Evolutionary conservation across 2,797 vertebrate genomes (phyloP), one percentile per base, ranked within the genome.

Genomic region (Cottoperca gobio): DNA sequence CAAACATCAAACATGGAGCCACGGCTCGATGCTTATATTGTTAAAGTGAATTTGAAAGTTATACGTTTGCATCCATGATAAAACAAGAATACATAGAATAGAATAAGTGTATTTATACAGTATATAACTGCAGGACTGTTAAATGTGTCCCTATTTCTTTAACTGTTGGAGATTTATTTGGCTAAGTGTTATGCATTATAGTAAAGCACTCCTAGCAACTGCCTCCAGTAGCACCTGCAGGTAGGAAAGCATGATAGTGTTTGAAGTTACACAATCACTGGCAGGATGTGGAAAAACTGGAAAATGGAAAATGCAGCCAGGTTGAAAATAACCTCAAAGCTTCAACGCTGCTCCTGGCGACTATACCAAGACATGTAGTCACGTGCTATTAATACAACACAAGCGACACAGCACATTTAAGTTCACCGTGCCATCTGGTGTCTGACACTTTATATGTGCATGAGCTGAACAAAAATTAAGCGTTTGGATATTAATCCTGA

Each of bases 1-100:
- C 42, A 64, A 75, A 71, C 72, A 80, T 87, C 79, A 87, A 86
- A 87, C 73, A 62, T 46, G 62, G 49, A 73, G 72, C 53, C 61
- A 59, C 40, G 46, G 65, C 67, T 66, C 43, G 0, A 8, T 71
- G 65, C 49, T 62, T 61, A 23, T 10, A 11, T 35, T 68, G 26
- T 28, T 19, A 21, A 13, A 53, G 14, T 52, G 40, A 63, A 33
- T 35, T 54, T 63, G 23, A 63, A 69, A 48, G 52, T 62, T 37
- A 46, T 46, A 55, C 43, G 57, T 76, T 59, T 63, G 24, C 8
- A 62, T 64, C 52, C 53, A 64, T 28, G 24, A 58, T 57, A 55
- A 61, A 74, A 59, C 24, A 42, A 57, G 16, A 31, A 33, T 19
- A 35, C 4, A 33, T n/a, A 58, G 13, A 57, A 40, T 0, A n/a